These are phyloP conservation scores for Yponomeuta evonymella DNA, from an alignment of 2,888 invertebrate species.

Conservation along the genomic window DNA sequence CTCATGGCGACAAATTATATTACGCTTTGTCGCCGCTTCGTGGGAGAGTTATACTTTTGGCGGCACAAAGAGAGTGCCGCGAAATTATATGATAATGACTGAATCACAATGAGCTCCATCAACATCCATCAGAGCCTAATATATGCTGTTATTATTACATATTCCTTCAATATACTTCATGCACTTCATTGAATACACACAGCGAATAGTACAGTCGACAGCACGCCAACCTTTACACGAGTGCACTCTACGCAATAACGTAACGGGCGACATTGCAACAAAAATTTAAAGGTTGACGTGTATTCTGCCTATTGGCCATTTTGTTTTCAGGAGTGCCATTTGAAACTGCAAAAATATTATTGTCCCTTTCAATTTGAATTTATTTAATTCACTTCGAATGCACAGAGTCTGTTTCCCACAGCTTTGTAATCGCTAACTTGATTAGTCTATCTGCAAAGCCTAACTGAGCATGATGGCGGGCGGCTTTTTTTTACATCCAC, in stretches of 20 bases:
- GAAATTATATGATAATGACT: conserved; percentile 21
- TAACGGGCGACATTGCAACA: no score
- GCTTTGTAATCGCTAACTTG: neutral
- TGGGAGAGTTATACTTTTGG: conserved; percentile 6
- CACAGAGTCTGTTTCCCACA: neutral
- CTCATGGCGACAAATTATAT: conserved; percentile 9
- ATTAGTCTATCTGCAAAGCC: neutral
- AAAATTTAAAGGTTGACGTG: no score
- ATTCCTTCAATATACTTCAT: neutral
- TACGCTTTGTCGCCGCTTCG: conserved; percentile 7
- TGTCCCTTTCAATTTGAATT: neutral
- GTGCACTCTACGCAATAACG: no score
- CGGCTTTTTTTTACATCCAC: neutral
- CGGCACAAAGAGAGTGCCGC: neutral
- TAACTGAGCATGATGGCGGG: neutral
- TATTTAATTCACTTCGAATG: neutral
- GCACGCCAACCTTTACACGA: no score
- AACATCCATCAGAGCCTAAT: conserved; percentile 28
- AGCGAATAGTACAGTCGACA: no score
- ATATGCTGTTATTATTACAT: neutral
- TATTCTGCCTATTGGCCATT: no score
- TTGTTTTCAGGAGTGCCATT: no score
- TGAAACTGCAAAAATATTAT: neutral
- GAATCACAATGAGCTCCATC: conserved; percentile 32
- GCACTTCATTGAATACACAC: neutral